Evolutionary conservation across 2,113 vertebrate genomes (phyloP), one percentile per base, ranked within the genome.

Genomic region (Trochalopteron elliotii): DNA sequence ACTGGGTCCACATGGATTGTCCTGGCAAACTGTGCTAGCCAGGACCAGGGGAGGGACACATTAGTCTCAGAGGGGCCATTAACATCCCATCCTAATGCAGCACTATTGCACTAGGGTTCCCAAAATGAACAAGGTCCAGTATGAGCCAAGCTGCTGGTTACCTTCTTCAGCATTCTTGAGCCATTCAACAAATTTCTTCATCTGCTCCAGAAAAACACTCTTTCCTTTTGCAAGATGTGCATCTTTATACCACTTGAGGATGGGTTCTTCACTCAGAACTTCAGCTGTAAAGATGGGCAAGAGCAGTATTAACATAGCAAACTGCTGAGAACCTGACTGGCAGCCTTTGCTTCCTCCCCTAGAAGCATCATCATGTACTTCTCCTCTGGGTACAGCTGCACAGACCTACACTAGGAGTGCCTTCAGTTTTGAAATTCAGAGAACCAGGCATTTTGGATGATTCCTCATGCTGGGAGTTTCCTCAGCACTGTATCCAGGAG

Each of bases 111-210:
- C 25, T 3, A 12, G 15, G 15, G 5, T 25, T 77, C 83, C 55
- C 68, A 20, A 53, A 92, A 77, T 2, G 0, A 90, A 42, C 35
- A 50, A 39, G 31, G 11, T 42, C 12, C 21, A 5, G 40, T 40
- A 11, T 1, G 14, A 81, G 50, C 45, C 13, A 37, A 55, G 44
- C 30, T 35, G 14, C 89, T 52, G 16, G 56, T 97, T 97, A 99
- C 99, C 99, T 99, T 99, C 99, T 96, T 99, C 99, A 1, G 99
- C 99, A 33, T 99, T 99, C 97, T 99, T 99, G 94, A 99, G 99
- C 99, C 99, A 99, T 95, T 99, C 99, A 9, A 99, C 99, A 87
- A 99, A 99, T 96, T 99, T 99, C 87, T 99, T 99, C 99, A 99
- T 99, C 93, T 99, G 99, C 94, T 99, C 99, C 78, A 99, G 99